Evolutionary conservation across 2,797 vertebrate genomes (phyloP).

Genomic region (Danio albolineatus): DNA sequence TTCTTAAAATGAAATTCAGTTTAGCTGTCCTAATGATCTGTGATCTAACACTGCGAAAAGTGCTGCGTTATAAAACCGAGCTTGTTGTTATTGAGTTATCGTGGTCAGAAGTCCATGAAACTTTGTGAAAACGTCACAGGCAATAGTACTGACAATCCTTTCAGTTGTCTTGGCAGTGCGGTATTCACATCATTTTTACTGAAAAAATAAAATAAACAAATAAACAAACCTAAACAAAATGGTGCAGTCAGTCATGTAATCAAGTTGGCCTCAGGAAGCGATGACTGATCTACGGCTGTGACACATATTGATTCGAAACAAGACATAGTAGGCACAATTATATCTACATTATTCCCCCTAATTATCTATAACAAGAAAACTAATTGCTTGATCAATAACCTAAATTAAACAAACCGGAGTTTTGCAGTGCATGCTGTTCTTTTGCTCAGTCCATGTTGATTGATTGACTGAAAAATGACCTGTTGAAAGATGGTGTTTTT

Average conservation of each 20-base stretch:
- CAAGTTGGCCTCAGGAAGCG: slow-evolving; percentile 16
- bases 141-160: not conserved
- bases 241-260: slow-evolving; percentile 18
- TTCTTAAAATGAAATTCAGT: slow-evolving; percentile 13
- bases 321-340: slow-evolving; percentile 46
- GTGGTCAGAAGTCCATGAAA: not conserved
- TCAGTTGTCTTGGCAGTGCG: not conserved
- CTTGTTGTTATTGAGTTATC: slow-evolving; percentile 4
- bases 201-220: not conserved
- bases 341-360: slow-evolving; percentile 53
- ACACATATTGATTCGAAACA: slow-evolving; percentile 53
- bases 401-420: slow-evolving; percentile 50
- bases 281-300: slow-evolving; percentile 38
- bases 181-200: slow-evolving; percentile 20
- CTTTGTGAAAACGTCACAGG: not conserved
- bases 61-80: slow-evolving; percentile 3
- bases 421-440: slow-evolving; percentile 42
- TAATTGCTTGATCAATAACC: slow-evolving; percentile 54
- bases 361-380: slow-evolving; percentile 57
- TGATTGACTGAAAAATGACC: slow-evolving; percentile 15
- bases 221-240: slow-evolving; percentile 18
- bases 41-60: slow-evolving; percentile 11
- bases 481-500: not conserved
- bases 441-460: slow-evolving; percentile 41
- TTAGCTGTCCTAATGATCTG: not conserved